A percentile compares a stretch with the other conserved stretches of the same genome.
These are phyloP conservation scores for Paraplagusia blochii DNA, from an alignment of 2,113 vertebrate genomes.

Conservation along the genomic window DNA sequence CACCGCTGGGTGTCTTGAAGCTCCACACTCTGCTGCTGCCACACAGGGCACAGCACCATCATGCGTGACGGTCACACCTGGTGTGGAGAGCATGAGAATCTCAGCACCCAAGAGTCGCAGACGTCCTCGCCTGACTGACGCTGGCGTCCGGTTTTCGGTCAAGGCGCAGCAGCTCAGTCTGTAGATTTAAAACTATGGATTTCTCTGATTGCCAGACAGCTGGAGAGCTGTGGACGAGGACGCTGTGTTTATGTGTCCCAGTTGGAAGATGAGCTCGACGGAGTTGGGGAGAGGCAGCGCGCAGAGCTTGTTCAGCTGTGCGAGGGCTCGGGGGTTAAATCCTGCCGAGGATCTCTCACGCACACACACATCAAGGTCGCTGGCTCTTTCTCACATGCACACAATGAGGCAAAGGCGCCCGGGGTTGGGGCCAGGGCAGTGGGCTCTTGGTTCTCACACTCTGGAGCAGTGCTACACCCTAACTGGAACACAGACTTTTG, in stretches of 20 bases:
- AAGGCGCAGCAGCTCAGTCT: background rate
- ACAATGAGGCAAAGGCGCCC: slow-evolving; percentile 53
- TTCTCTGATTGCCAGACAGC: slow-evolving; percentile 53
- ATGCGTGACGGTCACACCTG: slow-evolving; percentile 54
- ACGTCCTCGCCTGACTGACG: slow-evolving; percentile 4
- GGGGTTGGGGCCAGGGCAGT: slow-evolving; percentile 54
- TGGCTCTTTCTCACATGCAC: slow-evolving; percentile 47
- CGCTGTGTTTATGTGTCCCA: slow-evolving; percentile 57
- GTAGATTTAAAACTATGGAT: slow-evolving; percentile 29
- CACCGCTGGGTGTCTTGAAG: slow-evolving; percentile 62
- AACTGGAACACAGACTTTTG: slow-evolving; percentile 43
- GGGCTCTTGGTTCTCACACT: slow-evolving; percentile 67
- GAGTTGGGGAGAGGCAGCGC: slow-evolving; percentile 51
- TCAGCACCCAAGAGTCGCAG: slow-evolving; percentile 1
- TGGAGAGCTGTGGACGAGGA: slow-evolving; percentile 55
- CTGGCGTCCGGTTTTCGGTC: background rate
- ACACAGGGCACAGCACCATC: slow-evolving; percentile 58
- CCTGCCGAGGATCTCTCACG: slow-evolving; percentile 53
- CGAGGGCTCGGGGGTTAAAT: slow-evolving; percentile 70
- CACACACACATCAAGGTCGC: slow-evolving; percentile 32
- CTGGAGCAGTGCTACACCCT: slow-evolving; percentile 37
- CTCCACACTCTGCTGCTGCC: slow-evolving; percentile 53
- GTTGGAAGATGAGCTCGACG: slow-evolving; percentile 53
- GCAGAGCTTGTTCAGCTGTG: slow-evolving; percentile 75
- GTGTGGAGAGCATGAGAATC: slow-evolving; percentile 23